A percentile compares a stretch with the other conserved stretches of the same genome.
Conservation (phyloP, 1,140 invertebrate genomes). For the Heliconius himera region DNA sequence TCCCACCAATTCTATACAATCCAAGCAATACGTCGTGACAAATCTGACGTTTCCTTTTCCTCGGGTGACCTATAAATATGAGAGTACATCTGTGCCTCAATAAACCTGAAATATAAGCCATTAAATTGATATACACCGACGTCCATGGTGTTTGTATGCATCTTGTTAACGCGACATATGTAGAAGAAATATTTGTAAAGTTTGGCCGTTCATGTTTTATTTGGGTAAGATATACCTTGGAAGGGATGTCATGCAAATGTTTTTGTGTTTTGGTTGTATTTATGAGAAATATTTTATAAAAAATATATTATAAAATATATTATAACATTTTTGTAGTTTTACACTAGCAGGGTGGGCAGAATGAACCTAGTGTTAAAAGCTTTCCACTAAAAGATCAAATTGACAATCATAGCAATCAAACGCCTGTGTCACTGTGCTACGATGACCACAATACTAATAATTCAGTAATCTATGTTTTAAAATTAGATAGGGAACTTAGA, state of each 20-base stretch:
- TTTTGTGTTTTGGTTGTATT: too few species aligned
- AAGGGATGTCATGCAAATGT: too few species aligned
- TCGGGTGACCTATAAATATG: neutral
- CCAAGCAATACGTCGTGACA: neutral
- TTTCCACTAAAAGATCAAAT: too few species aligned
- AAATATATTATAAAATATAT: neutral
- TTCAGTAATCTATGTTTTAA: too few species aligned
- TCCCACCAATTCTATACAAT: neutral
- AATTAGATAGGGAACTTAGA: too few species aligned
- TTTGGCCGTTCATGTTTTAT: neutral
- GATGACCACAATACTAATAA: too few species aligned
- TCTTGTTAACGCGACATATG: constrained; percentile 2
- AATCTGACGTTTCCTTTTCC: neutral
- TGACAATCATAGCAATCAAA: too few species aligned
- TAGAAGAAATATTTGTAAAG: neutral
- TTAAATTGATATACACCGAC: constrained; percentile 1
- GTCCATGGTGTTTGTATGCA: constrained; percentile 5
- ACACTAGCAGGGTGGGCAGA: too few species aligned
- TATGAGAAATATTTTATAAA: too few species aligned
- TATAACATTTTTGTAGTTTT: neutral
- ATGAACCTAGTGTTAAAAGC: too few species aligned
- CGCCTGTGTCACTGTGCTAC: too few species aligned
- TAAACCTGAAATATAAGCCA: constrained; percentile 4
- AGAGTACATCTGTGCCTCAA: neutral
- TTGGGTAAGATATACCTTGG: neutral